Base-by-base conservation (phyloP, 2,113 vertebrate species). In the Paracanthobrama guichenoti region DNA sequence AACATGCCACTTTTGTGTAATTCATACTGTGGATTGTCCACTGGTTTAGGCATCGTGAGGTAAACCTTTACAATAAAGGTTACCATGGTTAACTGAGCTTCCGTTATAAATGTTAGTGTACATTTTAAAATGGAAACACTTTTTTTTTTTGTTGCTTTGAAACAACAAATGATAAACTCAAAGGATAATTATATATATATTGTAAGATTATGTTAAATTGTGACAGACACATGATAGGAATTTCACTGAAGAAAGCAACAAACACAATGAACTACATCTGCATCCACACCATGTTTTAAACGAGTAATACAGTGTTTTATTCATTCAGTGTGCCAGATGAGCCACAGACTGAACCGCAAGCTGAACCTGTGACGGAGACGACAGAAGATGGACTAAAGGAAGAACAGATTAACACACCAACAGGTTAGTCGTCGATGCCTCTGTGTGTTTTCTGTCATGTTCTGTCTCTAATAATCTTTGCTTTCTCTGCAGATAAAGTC, bases 261-360 rank as follows among this genome's bases (percentile, higher is more conserved):
- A 53, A 53, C 6, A 53, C 50, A 20, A 6, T 6, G 2, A 6
- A 53, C 50, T 53, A 20, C 6, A 55, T 55, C 53, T 20, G 20
- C 14, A 53, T 18, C 16, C 22, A 20, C 3, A 4, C 39, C 18
- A 3, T 81, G 20, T 59, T 13, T 78, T 3, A 13, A 55, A 9
- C 60, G 2, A 20, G 0, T 42, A 24, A 20, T 50, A 28, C 39
- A 35, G 26, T 80, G 18, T 39, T 44, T 48, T 16, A 4, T 50
- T 22, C 2, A 26, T 67, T 6, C 82, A 91, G 90, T 83, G 71
- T 81, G 60, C 84, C 73, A 62, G 85, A 80, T 9, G 84, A 85
- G 69, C 46, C 44, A 6, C 73, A 84, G 26, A 28, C 67, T 69
- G 35, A 35, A 4, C 31, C 31, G 3, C 31, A 35, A 35, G 3